Evolutionary conservation across 2,888 invertebrate species (phyloP), one percentile per base, ranked within the genome.

Genomic region (Cheilosia variabilis): DNA sequence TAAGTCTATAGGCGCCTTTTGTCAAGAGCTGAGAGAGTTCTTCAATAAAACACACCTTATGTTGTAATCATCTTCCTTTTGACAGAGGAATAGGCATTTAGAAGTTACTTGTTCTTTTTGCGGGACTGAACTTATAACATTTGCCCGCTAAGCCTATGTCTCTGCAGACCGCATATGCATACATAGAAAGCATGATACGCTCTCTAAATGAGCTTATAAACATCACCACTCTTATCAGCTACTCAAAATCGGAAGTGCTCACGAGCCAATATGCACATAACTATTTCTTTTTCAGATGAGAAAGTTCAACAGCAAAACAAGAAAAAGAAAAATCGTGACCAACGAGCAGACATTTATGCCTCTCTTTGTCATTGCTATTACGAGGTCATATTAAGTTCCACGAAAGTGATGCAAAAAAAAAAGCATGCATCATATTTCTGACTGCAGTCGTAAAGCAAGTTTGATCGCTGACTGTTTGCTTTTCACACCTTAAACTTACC

Each of bases 381-480:
- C 62, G 47, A 34, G 47, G 10, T 69, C 57, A 47, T 34, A 57
- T 69, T 47, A 10, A 37, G 34, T 47, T 57, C n/a, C 57, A 57
- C 22, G 47, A 34, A 45, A 43, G 22, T 47, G 69, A 34, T 45
- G 43, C 31, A 62, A 62, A 62, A 62, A 62, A 62, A 31, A 31
- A 62, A 19, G 17, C 4, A 62, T 37, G 45, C 58, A 58, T 45
- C 43, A 60, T 43, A 60, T 45, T 27, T 52, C 52, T 15, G 13
- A 27, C n/a, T 47, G 31, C 60, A 60, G 17, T 47, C 47, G 17
- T 13, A 19, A 47, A 24, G 27, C 47, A 27, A 62, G 47, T n/a
- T 2, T 1, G 13, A 37, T 34, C 34, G 34, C 17, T 9, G 17
- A 19, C 13, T 47, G 6, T 45, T 17, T 41, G n/a, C 24, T 13